Percentiles rank a stretch among this genome's conserved stretches.
These are phyloP conservation scores for Gasterosteus aculeatus DNA, from an alignment of 2,113 vertebrate genomes.

Conservation along the genomic window DNA sequence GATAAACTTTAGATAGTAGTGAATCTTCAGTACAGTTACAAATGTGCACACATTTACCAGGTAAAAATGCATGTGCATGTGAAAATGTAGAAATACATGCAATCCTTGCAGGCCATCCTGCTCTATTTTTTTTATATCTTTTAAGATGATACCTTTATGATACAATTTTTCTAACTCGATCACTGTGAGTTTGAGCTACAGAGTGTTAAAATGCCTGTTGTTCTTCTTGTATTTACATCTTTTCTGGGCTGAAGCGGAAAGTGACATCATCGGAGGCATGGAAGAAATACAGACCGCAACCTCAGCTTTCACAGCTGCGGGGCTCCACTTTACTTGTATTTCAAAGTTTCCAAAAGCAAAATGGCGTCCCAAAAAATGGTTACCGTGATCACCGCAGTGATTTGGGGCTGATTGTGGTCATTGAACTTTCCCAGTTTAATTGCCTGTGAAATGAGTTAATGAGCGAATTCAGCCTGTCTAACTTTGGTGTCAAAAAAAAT, in stretches of 20 bases:
- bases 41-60: not conserved
- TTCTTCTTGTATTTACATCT: not conserved
- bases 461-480: not conserved
- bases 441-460: not conserved
- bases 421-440: too few relatives aligned
- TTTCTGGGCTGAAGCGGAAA: not conserved
- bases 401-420: too few relatives aligned
- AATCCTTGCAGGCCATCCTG: not conserved
- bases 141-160: not conserved
- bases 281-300: not conserved
- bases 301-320: not conserved
- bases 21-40: conserved; percentile 6
- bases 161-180: not conserved
- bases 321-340: not conserved
- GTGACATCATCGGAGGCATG: too few relatives aligned
- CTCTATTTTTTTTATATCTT: too few relatives aligned
- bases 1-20: too few relatives aligned
- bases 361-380: not conserved
- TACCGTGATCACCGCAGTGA: too few relatives aligned
- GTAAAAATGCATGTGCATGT: not conserved
- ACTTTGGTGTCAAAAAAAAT: not conserved
- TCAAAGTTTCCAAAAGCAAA: not conserved
- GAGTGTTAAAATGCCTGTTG: not conserved
- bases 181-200: not conserved
- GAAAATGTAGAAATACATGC: not conserved